These are phyloP conservation scores for Reticulitermes lucifugus DNA, from an alignment of 2,888 invertebrate species.

Conservation along the genomic window DNA sequence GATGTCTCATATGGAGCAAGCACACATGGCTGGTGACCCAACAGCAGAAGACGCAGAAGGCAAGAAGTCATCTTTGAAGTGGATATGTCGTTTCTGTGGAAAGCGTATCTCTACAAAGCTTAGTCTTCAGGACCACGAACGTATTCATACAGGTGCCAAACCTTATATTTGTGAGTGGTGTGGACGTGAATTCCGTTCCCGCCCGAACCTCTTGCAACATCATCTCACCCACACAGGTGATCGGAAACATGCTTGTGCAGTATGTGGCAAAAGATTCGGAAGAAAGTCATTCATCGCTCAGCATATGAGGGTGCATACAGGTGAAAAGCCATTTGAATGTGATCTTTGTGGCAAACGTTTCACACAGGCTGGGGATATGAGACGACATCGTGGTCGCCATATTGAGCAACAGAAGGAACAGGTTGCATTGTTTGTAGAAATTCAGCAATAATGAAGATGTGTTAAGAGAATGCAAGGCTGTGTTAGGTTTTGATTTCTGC, in stretches of 20 bases:
- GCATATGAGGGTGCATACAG: conserved; percentile 56
- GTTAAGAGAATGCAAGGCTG: neutral
- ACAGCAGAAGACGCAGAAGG: neutral
- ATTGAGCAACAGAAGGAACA: neutral
- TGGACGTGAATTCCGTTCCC: conserved; percentile 55
- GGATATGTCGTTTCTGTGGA: conserved; percentile 55
- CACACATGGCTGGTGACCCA: conserved; percentile 3
- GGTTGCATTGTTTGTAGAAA: neutral
- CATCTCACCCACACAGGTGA: conserved; percentile 55
- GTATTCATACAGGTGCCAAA: conserved; percentile 55
- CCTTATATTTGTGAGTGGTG: conserved; percentile 56
- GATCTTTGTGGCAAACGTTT: conserved; percentile 57
- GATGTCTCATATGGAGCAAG: conserved; percentile 29
- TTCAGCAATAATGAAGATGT: neutral
- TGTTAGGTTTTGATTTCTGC: too few relatives aligned
- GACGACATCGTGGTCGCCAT: conserved; percentile 52
- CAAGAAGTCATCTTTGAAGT: conserved; percentile 38
- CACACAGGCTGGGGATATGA: conserved; percentile 57
- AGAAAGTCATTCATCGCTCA: conserved; percentile 55
- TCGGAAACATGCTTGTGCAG: conserved; percentile 54
- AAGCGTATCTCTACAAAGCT: conserved; percentile 55
- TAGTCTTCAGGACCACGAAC: conserved; percentile 55
- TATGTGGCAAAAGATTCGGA: conserved; percentile 56
- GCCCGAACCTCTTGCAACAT: conserved; percentile 55
- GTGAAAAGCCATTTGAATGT: conserved; percentile 57